Base-by-base conservation (phyloP, 2,113 vertebrate species). In the Zeus faber region DNA sequence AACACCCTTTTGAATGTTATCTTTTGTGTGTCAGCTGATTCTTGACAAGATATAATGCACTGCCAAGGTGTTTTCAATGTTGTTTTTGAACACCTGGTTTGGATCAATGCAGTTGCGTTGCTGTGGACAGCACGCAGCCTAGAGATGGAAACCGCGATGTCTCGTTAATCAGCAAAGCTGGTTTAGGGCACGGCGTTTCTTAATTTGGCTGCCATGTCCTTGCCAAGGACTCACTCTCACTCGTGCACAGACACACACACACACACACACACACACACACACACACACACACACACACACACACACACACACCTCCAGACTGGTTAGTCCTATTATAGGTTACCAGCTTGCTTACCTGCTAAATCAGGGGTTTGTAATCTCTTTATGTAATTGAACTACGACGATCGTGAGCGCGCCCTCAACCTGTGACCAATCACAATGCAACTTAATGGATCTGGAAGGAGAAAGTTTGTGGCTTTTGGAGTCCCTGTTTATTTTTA, bases 131-230 rank as follows among this genome's bases (percentile, higher is more conserved):
- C 5, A 18, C n/a, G 16, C 13, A 37, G 3, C 11, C 33, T 37
- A n/a, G n/a, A n/a, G n/a, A n/a, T n/a, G n/a, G n/a, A n/a, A 4
- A 11, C 33, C 3, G 11, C 33, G 11, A 14, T n/a, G 11, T 37
- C 11, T 9, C n/a, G 33, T n/a, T 9, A 37, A n/a, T 37, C n/a
- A 37, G 33, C 33, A 37, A n/a, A 14, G 33, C 33, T 37, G 33
- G 33, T n/a, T 37, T 13, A 33, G 13, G 8, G 31, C 31, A 33
- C 31, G 8, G 31, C 31, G n/a, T n/a, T 8, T 26, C 46, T 48
- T 48, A 48, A 48, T 26, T 23, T 25, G 45, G 14, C 45, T 48
- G 46, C 14, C 46, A 16, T 11, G 20, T 43, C 40, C 18, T 43
- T 20, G 21, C 45, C 41, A 20, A 44, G 18, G 41, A 10, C 20